Base-by-base conservation (phyloP, 2,888 invertebrate species). In the Heptascelio sp. region DNA sequence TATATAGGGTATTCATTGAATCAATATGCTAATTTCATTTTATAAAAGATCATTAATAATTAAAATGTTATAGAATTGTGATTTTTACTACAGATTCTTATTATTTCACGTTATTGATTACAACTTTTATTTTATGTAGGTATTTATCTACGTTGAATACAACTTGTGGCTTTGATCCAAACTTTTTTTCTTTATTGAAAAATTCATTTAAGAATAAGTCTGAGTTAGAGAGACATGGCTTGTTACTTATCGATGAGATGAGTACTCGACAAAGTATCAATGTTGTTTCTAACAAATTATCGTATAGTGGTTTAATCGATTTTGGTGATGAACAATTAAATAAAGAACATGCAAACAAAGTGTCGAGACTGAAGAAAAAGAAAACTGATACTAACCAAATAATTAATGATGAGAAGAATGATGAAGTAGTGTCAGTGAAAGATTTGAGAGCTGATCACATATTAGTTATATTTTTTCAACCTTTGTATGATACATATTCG, bases 281-380 rank as follows among this genome's bases (percentile, higher is more conserved):
- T 13, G 55, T 67, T 3, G 37, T n/a, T n/a, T 51, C 67, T 5
- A 21, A 67, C 15, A 23, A 21, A 49, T 19, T 67, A 15, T 34
- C 67, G 2, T 67, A 67, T 25, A 23, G 8, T 25, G 67, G 67
- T 23, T 55, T 67, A 25, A 26, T 67, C n/a, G 67, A 67, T 51
- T 67, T 67, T 53, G 67, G 67, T 3, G 43, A 43, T 30, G 30
- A 30, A 6, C 30, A 30, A 30, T 6, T 30, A 30, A 30, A 30
- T 30, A 30, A 30, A 8, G 5, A 30, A 8, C 30, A 30, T 6
- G 8, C 8, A 30, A 30, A 30, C 5, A 30, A 30, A 30, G 30
- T 30, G 30, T 30, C 30, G 30, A 30, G 30, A 30, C 30, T 30
- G 30, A 30, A 8, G 5, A 30, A 30, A 30, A 30, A 30, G 30